These are phyloP conservation scores for Mormyrops boulengeri DNA, from an alignment of 2,797 vertebrate genomes.

Conservation along the genomic window DNA sequence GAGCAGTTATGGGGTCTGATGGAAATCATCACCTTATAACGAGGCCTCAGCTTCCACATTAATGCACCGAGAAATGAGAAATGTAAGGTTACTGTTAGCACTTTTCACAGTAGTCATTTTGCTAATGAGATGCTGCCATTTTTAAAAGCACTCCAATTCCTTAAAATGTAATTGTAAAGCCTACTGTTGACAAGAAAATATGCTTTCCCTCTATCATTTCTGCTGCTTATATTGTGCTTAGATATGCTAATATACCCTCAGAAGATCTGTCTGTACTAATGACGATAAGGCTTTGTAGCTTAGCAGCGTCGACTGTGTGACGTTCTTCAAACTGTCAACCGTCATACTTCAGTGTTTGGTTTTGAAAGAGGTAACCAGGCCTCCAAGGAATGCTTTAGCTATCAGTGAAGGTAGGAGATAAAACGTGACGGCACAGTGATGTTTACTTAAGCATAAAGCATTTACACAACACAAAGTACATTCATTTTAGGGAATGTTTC, in stretches of 20 bases:
- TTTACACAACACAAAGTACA: slow-evolving; percentile 1
- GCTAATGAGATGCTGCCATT: neutral
- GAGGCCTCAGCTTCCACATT: neutral
- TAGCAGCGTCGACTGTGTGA: no score
- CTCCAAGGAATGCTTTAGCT: neutral
- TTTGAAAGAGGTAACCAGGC: neutral
- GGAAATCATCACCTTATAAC: neutral
- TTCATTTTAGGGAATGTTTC: neutral
- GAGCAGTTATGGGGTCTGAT: neutral
- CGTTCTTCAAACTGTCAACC: neutral
- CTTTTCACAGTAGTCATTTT: neutral
- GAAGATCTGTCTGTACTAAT: neutral
- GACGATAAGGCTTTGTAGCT: neutral
- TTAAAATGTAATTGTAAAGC: neutral
- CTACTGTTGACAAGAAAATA: neutral
- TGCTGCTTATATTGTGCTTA: neutral
- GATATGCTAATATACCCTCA: neutral
- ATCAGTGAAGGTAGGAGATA: neutral
- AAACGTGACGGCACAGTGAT: neutral
- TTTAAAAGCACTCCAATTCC: neutral
- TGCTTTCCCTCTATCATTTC: neutral
- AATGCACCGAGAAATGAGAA: neutral
- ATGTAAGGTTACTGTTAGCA: neutral
- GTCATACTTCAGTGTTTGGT: neutral
- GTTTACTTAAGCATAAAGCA: neutral